These are phyloP conservation scores for Carterocephalus palaemon DNA, from an alignment of 2,888 invertebrate genomes.

Conservation along the genomic window DNA sequence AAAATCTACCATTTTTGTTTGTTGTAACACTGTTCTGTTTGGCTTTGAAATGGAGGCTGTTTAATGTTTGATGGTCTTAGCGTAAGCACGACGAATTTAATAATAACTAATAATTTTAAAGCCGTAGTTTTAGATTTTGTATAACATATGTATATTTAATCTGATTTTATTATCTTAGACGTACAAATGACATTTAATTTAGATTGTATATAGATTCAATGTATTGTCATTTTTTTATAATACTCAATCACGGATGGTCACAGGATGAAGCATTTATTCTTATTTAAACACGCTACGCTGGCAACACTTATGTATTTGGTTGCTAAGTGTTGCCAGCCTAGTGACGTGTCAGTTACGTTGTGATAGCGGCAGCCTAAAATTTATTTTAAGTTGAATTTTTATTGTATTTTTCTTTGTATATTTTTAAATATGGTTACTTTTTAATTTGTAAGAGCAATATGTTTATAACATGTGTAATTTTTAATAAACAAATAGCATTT, in stretches of 20 bases:
- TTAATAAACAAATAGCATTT: slow-evolving; percentile 54
- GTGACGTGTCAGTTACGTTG: slow-evolving; percentile 26
- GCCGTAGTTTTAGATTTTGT: slow-evolving; percentile 30
- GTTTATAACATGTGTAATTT: slow-evolving; percentile 47
- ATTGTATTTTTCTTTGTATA: slow-evolving; percentile 33
- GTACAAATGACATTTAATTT: slow-evolving; percentile 23
- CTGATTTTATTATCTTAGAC: slow-evolving; percentile 27
- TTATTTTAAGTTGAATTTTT: slow-evolving; percentile 29
- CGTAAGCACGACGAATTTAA: slow-evolving; percentile 18
- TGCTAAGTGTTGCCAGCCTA: slow-evolving; percentile 11
- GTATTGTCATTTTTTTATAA: slow-evolving; percentile 28
- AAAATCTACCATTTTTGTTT: slow-evolving; percentile 20
- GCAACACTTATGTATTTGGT: slow-evolving; percentile 6
- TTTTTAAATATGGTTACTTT: slow-evolving; percentile 42
- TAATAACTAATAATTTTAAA: slow-evolving; percentile 11
- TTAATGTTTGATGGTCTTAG: neutral
- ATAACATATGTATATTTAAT: slow-evolving; percentile 27
- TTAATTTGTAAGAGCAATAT: slow-evolving; percentile 31
- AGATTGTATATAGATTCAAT: slow-evolving; percentile 31
- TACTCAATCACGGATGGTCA: slow-evolving; percentile 31
- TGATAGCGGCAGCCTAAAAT: slow-evolving; percentile 36
- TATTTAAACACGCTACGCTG: slow-evolving; percentile 23
- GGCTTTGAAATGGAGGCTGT: slow-evolving; percentile 7
- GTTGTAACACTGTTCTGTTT: slow-evolving; percentile 9
- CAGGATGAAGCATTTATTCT: slow-evolving; percentile 32